Evolutionary conservation across 2,113 vertebrate species (phyloP).

Genomic region (Solea senegalensis): DNA sequence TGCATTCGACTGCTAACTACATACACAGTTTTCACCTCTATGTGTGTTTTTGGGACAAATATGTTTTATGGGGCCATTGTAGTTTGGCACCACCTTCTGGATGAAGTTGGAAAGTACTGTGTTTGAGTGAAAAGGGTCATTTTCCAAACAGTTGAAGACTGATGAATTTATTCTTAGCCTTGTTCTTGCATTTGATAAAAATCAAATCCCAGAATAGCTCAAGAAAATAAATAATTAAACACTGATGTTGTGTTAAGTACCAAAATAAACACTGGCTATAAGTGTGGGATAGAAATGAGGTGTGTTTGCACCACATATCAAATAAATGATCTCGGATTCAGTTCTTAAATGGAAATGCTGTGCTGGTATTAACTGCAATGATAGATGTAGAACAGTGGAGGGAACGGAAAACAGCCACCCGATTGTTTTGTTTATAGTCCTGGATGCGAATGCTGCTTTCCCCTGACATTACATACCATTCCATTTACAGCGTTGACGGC

Average conservation of each 20-base stretch:
- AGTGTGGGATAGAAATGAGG: neutral
- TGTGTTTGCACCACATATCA: conserved; percentile 26
- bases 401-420: conserved; percentile 59
- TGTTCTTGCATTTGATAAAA: neutral
- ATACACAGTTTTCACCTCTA: neutral
- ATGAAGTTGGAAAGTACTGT: neutral
- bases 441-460: conserved; percentile 79
- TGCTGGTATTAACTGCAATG: conserved; percentile 34
- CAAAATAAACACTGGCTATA: conserved; percentile 28
- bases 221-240: neutral
- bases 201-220: neutral
- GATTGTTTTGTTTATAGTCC: conserved; percentile 72
- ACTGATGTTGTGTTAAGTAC: neutral
- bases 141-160: neutral
- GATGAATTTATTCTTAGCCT: too few relatives aligned
- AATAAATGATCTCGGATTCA: conserved; percentile 30
- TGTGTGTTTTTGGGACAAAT: neutral
- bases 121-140: neutral
- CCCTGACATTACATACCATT: conserved; percentile 85
- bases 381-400: conserved; percentile 35
- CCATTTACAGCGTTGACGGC: conserved; percentile 88
- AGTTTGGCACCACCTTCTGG: conserved; percentile 46
- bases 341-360: conserved; percentile 73
- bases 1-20: too few relatives aligned
- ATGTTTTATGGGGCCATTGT: neutral